Evolutionary conservation across 2,797 vertebrate genomes (phyloP).

Genomic region (Myotis pilosus): DNA sequence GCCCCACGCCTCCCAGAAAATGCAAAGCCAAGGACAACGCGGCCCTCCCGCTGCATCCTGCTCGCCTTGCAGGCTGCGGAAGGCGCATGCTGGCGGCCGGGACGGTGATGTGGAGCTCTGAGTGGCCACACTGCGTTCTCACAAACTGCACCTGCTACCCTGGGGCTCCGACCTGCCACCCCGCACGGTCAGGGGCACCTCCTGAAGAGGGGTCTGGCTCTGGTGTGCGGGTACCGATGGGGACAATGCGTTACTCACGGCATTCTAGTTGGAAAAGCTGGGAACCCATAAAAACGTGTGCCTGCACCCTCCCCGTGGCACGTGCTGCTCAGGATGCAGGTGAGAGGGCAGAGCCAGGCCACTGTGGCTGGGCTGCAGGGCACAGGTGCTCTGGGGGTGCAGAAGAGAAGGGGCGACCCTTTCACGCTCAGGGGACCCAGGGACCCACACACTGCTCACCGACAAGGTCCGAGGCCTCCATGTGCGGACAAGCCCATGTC

Average conservation of each 20-base stretch:
- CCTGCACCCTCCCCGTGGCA: fast-evolving
- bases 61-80: fast-evolving
- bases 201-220: fast-evolving
- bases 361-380: fast-evolving
- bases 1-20: fast-evolving
- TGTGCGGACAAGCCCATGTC: not conserved
- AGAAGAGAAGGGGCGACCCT: fast-evolving
- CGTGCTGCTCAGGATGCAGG: fast-evolving
- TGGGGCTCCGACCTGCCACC: too few relatives aligned
- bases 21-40: fast-evolving
- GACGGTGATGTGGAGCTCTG: fast-evolving
- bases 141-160: fast-evolving
- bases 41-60: fast-evolving
- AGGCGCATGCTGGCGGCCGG: fast-evolving
- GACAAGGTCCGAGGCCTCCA: too few relatives aligned
- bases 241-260: not conserved
- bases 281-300: not conserved
- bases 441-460: not conserved
- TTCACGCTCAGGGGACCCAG: fast-evolving
- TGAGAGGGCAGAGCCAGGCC: too few relatives aligned
- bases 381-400: not conserved
- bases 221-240: fast-evolving
- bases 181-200: fast-evolving
- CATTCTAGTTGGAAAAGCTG: constrained; percentile 2
- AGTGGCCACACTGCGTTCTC: fast-evolving